A percentile compares a stretch with the other conserved stretches of the same genome.
These are phyloP conservation scores for Psittacula derbiana DNA, from an alignment of 2,797 vertebrate genomes.

Conservation along the genomic window DNA sequence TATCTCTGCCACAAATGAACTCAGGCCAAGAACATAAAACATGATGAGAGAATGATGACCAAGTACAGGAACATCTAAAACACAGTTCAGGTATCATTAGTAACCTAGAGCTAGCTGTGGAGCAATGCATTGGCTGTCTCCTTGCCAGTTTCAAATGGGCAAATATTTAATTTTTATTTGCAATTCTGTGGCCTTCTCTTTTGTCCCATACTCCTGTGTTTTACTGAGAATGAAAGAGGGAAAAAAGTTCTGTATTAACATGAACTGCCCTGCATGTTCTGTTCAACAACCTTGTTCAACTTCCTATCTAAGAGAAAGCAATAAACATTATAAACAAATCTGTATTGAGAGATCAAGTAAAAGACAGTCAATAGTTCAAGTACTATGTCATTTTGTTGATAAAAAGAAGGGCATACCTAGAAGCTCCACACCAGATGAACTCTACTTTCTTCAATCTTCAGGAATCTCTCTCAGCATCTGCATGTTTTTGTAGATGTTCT, in stretches of 20 bases:
- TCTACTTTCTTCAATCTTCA: constrained; percentile 58
- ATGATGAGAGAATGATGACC: neutral
- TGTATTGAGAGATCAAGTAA: neutral
- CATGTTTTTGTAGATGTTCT: neutral
- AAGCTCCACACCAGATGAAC: constrained; percentile 41
- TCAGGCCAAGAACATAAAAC: neutral
- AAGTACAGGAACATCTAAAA: neutral
- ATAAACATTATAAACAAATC: neutral
- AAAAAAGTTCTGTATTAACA: neutral
- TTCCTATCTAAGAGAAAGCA: neutral
- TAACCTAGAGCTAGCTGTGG: neutral
- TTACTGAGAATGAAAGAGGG: neutral
- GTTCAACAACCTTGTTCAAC: neutral
- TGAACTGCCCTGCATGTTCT: neutral
- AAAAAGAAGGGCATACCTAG: constrained; percentile 68
- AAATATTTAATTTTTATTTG: neutral
- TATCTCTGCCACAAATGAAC: neutral
- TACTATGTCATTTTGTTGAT: constrained; percentile 1
- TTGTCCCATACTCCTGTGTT: neutral
- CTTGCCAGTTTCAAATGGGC: neutral
- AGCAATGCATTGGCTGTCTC: neutral
- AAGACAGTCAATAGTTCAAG: neutral
- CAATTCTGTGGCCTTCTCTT: neutral
- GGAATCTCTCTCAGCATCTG: neutral
- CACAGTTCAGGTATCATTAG: neutral